phyloP scores from a whole-genome alignment of 2,797 vertebrate species.

The Uromys caudimaculatus region DNA sequence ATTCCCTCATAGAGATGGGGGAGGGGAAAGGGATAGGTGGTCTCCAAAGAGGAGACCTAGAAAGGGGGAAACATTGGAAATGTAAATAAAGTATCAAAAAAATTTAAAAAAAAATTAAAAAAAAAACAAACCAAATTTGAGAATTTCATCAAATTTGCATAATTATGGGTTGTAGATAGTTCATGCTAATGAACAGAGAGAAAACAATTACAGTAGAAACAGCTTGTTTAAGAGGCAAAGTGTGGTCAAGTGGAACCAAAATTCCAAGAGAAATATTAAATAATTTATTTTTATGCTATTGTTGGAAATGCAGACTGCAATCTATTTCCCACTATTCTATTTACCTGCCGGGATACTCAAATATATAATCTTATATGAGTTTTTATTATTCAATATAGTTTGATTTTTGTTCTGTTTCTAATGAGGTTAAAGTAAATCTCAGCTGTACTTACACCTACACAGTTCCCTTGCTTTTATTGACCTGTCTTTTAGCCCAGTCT shows the following conservation, averaged over 20 bases:
- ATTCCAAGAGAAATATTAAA: slow-evolving; percentile 13
- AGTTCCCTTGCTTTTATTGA: neutral
- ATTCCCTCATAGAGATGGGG: too few relatives aligned
- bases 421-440: slow-evolving; percentile 41
- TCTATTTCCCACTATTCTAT: neutral
- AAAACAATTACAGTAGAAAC: neutral
- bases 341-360: neutral
- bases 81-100: too few relatives aligned
- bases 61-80: too few relatives aligned
- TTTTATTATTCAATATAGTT: slow-evolving; percentile 55
- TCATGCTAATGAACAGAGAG: neutral
- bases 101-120: too few relatives aligned
- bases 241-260: neutral
- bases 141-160: neutral
- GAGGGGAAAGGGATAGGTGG: too few relatives aligned
- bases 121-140: too few relatives aligned
- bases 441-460: neutral
- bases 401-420: slow-evolving; percentile 48
- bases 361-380: neutral
- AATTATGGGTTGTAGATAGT: neutral
- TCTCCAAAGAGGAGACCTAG: too few relatives aligned
- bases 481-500: neutral
- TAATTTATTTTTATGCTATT: slow-evolving; percentile 34
- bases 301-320: neutral
- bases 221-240: neutral